phyloP scores from a whole-genome alignment of 2,797 vertebrate species.

The Sebastes kiyomatsui region DNA sequence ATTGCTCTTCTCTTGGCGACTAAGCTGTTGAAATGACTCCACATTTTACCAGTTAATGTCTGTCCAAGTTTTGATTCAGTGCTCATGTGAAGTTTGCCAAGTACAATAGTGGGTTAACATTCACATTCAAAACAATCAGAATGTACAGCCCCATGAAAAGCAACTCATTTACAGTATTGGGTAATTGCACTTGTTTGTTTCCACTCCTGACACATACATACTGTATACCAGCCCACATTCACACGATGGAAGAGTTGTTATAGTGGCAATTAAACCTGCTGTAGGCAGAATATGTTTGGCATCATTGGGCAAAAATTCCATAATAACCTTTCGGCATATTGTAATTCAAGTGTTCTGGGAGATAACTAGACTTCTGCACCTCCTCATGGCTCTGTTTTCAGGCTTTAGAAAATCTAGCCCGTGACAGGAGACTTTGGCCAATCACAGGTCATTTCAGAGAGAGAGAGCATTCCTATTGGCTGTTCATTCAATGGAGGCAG shows the following conservation, averaged over 20 bases:
- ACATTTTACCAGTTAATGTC: neutral
- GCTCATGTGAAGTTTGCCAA: neutral
- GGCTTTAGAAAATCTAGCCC: too few relatives aligned
- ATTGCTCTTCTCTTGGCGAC: neutral
- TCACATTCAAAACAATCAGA: neutral
- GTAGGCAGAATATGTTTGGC: too few relatives aligned
- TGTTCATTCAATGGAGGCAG: too few relatives aligned
- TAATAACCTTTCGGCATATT: accelerated
- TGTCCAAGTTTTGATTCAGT: neutral
- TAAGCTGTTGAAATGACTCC: neutral
- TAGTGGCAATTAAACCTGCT: neutral
- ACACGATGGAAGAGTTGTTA: neutral
- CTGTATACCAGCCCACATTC: neutral
- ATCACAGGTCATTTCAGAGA: too few relatives aligned
- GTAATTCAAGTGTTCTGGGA: too few relatives aligned
- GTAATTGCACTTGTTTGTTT: neutral
- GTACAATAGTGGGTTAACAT: neutral
- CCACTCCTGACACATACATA: neutral
- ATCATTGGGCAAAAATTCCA: too few relatives aligned
- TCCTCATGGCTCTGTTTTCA: too few relatives aligned
- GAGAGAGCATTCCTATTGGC: too few relatives aligned
- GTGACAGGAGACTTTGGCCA: too few relatives aligned
- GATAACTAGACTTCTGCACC: too few relatives aligned
- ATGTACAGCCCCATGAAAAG: neutral
- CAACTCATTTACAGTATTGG: neutral